A percentile compares a stretch with the other conserved stretches of the same genome.
phyloP scores from a whole-genome alignment of 1,140 invertebrate species.

The Formica exsecta region DNA sequence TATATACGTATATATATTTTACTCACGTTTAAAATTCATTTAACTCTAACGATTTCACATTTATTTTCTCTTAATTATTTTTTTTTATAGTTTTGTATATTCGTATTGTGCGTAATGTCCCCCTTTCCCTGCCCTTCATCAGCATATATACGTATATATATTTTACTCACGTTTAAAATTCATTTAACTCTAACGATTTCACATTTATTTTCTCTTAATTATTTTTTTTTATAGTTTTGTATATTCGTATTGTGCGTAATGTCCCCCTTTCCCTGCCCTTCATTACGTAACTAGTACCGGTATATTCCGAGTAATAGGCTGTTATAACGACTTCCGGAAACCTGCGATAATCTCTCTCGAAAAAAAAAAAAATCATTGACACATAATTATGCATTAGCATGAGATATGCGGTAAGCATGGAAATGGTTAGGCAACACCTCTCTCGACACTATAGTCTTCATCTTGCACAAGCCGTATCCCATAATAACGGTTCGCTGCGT shows the following conservation, averaged over 20 bases:
- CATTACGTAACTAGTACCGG: too few species aligned
- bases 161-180: neutral
- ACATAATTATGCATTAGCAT: conserved; percentile 26
- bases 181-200: neutral
- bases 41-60: neutral
- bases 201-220: neutral
- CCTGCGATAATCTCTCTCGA: neutral
- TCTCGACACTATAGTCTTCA: neutral
- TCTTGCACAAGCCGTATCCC: conserved; percentile 24
- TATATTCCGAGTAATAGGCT: neutral
- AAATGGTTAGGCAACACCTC: conserved; percentile 22
- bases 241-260: too few species aligned
- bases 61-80: neutral
- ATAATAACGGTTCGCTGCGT: conserved; percentile 20
- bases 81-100: too few species aligned
- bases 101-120: too few species aligned
- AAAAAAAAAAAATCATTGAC: neutral
- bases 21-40: neutral
- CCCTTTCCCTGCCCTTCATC: neutral
- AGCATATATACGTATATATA: neutral
- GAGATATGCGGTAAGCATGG: neutral
- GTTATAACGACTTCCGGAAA: neutral
- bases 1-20: neutral
- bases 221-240: neutral
- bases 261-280: too few species aligned